These are phyloP conservation scores for Oryzias woworae DNA, from an alignment of 2,113 vertebrate genomes.

Conservation along the genomic window DNA sequence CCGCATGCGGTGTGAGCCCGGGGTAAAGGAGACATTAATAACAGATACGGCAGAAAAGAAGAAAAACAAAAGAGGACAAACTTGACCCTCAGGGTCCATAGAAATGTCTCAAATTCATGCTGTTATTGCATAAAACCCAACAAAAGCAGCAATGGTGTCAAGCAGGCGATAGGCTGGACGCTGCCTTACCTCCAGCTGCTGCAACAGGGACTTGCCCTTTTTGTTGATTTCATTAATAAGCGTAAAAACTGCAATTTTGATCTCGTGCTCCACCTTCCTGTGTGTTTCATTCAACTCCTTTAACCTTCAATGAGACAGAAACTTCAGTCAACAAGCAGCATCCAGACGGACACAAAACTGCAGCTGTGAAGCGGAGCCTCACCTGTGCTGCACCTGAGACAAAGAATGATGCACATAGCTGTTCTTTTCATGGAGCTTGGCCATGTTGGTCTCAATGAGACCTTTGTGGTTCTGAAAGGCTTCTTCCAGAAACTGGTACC, in stretches of 20 bases:
- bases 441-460: constrained; percentile 89
- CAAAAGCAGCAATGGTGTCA: not conserved
- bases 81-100: not conserved
- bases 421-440: constrained; percentile 95
- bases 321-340: constrained; percentile 11
- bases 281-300: constrained; percentile 97
- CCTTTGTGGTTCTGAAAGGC: constrained; percentile 98
- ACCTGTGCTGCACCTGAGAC: constrained; percentile 96
- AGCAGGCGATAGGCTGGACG: not conserved
- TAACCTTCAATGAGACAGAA: constrained; percentile 78
- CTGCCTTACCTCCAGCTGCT: constrained; percentile 92
- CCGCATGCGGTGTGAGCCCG: too few relatives aligned
- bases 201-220: constrained; percentile 95
- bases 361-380: not conserved
- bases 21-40: too few relatives aligned
- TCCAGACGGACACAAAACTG: not conserved
- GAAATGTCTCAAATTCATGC: not conserved
- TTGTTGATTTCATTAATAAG: constrained; percentile 99
- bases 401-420: constrained; percentile 95
- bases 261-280: constrained; percentile 96
- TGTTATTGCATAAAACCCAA: not conserved
- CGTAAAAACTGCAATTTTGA: constrained; percentile 99
- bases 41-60: too few relatives aligned
- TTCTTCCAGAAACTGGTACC: constrained; percentile 98
- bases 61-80: too few relatives aligned